These are phyloP conservation scores for Sclerodermus sp. DNA, from an alignment of 2,888 invertebrate genomes.

Conservation along the genomic window DNA sequence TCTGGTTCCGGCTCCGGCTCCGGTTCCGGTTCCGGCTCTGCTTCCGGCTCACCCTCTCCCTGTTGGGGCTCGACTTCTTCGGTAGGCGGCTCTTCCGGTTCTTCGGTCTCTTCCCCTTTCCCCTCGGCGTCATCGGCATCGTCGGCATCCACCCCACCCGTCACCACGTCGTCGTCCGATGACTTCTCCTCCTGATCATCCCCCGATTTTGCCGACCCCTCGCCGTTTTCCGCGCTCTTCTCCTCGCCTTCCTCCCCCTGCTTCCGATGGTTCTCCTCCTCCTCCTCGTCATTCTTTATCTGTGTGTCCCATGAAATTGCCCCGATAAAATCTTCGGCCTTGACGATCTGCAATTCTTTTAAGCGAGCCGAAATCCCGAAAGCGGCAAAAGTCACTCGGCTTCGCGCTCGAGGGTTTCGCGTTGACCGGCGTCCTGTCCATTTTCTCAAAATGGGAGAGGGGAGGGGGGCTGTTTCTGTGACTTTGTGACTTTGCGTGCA, in stretches of 20 bases:
- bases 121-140: slow-evolving; percentile 22
- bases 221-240: slow-evolving; percentile 14
- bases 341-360: slow-evolving; percentile 27
- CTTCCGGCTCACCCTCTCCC: background rate
- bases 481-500: too few species aligned
- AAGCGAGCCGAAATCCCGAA: too few species aligned
- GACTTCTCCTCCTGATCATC: slow-evolving; percentile 16
- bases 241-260: slow-evolving; percentile 16
- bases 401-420: background rate
- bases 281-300: slow-evolving; percentile 36
- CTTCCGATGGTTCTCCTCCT: slow-evolving; percentile 11
- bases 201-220: slow-evolving; percentile 12
- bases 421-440: background rate
- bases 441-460: background rate
- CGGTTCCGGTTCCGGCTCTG: too few species aligned
- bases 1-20: too few species aligned
- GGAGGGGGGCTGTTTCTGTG: too few species aligned
- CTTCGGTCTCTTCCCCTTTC: slow-evolving; percentile 17
- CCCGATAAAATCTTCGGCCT: slow-evolving; percentile 23
- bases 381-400: background rate
- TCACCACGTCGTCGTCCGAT: slow-evolving; percentile 13
- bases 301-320: slow-evolving; percentile 38
- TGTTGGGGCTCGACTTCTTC: slow-evolving; percentile 2
- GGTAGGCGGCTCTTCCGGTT: slow-evolving; percentile 7
- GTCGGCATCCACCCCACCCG: background rate